A percentile compares a stretch with the other conserved stretches of the same genome.
These are phyloP conservation scores for Peromyscus californicus DNA, from an alignment of 2,113 vertebrate genomes.

Conservation along the genomic window DNA sequence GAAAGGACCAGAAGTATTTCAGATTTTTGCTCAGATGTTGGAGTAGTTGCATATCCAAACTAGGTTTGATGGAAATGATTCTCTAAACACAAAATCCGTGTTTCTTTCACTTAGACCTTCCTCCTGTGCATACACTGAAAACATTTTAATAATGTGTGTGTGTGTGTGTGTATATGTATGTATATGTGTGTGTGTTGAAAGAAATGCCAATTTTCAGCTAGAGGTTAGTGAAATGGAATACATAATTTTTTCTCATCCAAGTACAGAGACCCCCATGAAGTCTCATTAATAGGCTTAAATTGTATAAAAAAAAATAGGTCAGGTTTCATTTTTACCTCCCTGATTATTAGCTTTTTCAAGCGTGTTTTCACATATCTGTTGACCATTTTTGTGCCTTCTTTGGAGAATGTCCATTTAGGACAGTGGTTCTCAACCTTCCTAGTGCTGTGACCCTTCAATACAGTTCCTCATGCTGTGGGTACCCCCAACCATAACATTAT, in stretches of 20 bases:
- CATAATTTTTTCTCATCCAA: not conserved
- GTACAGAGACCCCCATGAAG: too few species aligned
- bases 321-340: not conserved
- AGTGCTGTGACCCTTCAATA: not conserved
- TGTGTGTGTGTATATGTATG: not conserved
- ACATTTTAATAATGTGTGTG: not conserved
- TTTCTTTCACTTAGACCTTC: not conserved
- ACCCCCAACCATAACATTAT: not conserved
- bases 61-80: not conserved
- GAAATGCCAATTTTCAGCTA: not conserved
- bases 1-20: not conserved
- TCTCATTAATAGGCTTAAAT: not conserved
- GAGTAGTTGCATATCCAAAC: not conserved
- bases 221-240: not conserved
- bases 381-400: not conserved
- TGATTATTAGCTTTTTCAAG: not conserved
- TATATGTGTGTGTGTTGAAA: not conserved
- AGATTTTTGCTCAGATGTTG: not conserved
- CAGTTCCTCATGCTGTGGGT: not conserved
- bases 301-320: not conserved
- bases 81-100: not conserved
- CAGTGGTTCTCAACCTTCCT: not conserved
- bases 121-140: not conserved
- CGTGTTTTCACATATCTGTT: not conserved
- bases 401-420: not conserved